phyloP scores from a whole-genome alignment of 2,888 invertebrate species.

The Conistra vaccinii region DNA sequence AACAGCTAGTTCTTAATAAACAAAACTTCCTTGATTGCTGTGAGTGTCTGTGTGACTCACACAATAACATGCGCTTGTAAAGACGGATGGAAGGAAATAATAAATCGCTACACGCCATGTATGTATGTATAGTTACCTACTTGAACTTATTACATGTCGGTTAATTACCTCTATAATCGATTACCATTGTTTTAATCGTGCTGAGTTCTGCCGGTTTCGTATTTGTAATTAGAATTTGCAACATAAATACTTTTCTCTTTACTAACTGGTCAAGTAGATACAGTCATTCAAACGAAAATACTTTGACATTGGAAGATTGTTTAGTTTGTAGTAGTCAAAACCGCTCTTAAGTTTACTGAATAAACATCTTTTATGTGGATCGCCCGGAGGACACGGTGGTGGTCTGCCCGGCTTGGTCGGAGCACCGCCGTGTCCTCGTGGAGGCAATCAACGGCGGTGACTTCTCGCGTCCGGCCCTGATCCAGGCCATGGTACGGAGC shows the following conservation, averaged over 20 bases:
- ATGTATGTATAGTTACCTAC: slow-evolving; percentile 30
- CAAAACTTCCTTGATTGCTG: slow-evolving; percentile 1
- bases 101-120: slow-evolving; percentile 28
- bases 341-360: neutral
- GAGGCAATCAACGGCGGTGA: no score
- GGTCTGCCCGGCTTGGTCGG: no score
- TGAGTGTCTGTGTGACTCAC: slow-evolving; percentile 42
- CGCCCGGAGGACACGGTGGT: no score
- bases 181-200: slow-evolving; percentile 52
- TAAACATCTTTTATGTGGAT: no score
- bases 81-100: slow-evolving; percentile 38
- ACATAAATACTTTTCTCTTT: slow-evolving; percentile 15
- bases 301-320: neutral
- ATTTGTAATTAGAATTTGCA: slow-evolving; percentile 33
- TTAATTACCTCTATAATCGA: slow-evolving; percentile 59
- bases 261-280: neutral
- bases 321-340: neutral
- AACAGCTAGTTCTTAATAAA: neutral
- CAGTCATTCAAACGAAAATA: neutral
- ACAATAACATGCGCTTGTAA: neutral
- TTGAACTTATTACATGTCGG: slow-evolving; percentile 49
- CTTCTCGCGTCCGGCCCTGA: no score
- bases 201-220: slow-evolving; percentile 24
- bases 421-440: no score
- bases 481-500: no score